These are phyloP conservation scores for Pituophis catenifer DNA, from an alignment of 2,113 vertebrate genomes.

Conservation along the genomic window DNA sequence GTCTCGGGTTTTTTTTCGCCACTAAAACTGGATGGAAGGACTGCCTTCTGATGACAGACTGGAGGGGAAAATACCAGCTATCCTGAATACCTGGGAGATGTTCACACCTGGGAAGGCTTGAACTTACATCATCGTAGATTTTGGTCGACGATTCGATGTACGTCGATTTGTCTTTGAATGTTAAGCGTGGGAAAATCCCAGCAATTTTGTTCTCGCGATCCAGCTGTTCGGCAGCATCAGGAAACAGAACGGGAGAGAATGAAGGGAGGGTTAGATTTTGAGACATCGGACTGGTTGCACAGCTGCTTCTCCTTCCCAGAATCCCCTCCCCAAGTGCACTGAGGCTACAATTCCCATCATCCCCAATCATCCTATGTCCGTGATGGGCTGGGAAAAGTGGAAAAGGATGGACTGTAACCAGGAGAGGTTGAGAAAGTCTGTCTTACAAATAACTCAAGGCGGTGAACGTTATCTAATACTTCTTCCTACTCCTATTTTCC, in stretches of 20 bases:
- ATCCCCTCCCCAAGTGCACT: background rate
- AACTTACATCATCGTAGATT: slow-evolving; percentile 90
- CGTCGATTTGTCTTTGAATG: slow-evolving; percentile 90
- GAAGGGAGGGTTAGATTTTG: background rate
- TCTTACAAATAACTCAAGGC: background rate
- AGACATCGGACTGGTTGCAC: too few relatives aligned
- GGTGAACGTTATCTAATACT: background rate
- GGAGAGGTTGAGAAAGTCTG: background rate
- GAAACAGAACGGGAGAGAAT: background rate
- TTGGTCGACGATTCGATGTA: slow-evolving; percentile 92
- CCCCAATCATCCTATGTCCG: too few relatives aligned
- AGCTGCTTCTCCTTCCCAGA: background rate
- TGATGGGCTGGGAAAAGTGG: background rate
- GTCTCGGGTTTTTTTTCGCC: rapidly evolving
- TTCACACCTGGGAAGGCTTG: background rate
- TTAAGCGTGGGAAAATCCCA: slow-evolving; percentile 79
- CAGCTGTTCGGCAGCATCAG: slow-evolving; percentile 67
- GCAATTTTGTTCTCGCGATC: slow-evolving; percentile 87
- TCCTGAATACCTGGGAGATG: too few relatives aligned
- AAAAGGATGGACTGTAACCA: background rate
- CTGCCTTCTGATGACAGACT: rapidly evolving
- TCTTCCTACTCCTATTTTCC: too few relatives aligned
- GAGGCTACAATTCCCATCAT: background rate
- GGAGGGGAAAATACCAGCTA: background rate
- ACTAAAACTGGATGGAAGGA: background rate